phyloP scores from a whole-genome alignment of 2,113 vertebrate species.

The Amphiprion ocellaris region DNA sequence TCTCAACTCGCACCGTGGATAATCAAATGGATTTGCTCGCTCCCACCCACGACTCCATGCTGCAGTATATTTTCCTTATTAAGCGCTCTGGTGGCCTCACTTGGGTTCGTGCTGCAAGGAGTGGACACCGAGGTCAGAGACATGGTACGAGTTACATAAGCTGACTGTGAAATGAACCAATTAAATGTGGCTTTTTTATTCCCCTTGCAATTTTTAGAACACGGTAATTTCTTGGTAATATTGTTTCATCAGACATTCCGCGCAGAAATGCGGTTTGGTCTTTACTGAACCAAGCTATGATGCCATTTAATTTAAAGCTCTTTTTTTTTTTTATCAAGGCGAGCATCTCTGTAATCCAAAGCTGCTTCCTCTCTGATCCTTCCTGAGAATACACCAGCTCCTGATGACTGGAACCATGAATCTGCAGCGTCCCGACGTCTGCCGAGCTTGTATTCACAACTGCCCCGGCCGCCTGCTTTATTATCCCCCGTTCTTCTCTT shows the following conservation, averaged over 20 bases:
- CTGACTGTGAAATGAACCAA: background rate
- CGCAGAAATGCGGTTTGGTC: background rate
- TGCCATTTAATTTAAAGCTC: constrained; percentile 55
- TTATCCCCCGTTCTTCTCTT: constrained; percentile 30
- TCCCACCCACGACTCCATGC: constrained; percentile 45
- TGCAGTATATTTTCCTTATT: constrained; percentile 51
- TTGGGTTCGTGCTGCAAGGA: background rate
- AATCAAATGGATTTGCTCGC: constrained; percentile 51
- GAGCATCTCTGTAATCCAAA: constrained; percentile 63
- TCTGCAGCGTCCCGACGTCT: constrained; percentile 28
- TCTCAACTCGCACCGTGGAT: constrained; percentile 22
- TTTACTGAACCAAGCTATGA: constrained; percentile 12
- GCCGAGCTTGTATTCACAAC: constrained; percentile 38
- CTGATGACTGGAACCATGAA: constrained; percentile 22
- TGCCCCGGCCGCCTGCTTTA: constrained; percentile 35
- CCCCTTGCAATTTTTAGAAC: background rate
- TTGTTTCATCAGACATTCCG: constrained; percentile 18
- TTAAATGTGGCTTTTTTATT: background rate
- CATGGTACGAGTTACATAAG: background rate
- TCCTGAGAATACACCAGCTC: constrained; percentile 38
- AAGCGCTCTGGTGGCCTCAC: constrained; percentile 42
- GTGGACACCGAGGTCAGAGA: background rate
- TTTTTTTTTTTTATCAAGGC: constrained; percentile 37
- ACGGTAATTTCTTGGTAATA: background rate
- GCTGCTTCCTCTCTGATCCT: constrained; percentile 58